Evolutionary conservation across 2,113 vertebrate species (phyloP), one percentile per base, ranked within the genome.

Genomic region (Recurvirostra avosetta): DNA sequence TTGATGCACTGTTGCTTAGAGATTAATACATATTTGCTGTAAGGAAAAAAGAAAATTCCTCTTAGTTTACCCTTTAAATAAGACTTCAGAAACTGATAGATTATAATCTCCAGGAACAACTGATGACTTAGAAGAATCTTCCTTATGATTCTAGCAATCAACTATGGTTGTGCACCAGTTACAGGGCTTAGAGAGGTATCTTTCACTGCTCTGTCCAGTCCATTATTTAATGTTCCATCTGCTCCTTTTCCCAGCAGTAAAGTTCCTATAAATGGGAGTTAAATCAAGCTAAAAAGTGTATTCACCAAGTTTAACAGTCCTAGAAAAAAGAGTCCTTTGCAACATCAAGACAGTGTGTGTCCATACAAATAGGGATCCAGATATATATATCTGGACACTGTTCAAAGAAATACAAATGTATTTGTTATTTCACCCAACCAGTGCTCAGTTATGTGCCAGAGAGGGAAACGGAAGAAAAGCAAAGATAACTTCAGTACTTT

Each of bases 151-250:
- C 7, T 80, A 80, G 32, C 23, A 59, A 40, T 52, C 55, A 47
- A 0, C 41, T 61, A 12, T 13, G 11, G 9, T 11, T 25, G 1
- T 52, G 19, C 15, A 79, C 67, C 38, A 18, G 3, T 53, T 43
- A 8, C 2, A 61, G 19, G 25, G 7, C 8, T 68, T 17, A 36
- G 21, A 67, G 59, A 52, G 4, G 15, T 43, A 29, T 63, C 21
- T 75, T 76, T 74, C 5, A 3, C 25, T 55, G 43, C 18, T 52
- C 4, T 47, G 65, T 71, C 49, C 32, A 56, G 14, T 52, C 56
- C 17, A 15, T 59, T 84, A 47, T 91, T 87, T 67, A 75, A 43
- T 34, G 43, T 16, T 40, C 22, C 20, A 68, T 56, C 32, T 81
- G 6, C 14, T 87, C 21, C 18, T 77, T 88, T 91, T 59, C 59